These are phyloP conservation scores for Limnephilus rhombicus DNA, from an alignment of 2,888 invertebrate genomes.

Conservation along the genomic window DNA sequence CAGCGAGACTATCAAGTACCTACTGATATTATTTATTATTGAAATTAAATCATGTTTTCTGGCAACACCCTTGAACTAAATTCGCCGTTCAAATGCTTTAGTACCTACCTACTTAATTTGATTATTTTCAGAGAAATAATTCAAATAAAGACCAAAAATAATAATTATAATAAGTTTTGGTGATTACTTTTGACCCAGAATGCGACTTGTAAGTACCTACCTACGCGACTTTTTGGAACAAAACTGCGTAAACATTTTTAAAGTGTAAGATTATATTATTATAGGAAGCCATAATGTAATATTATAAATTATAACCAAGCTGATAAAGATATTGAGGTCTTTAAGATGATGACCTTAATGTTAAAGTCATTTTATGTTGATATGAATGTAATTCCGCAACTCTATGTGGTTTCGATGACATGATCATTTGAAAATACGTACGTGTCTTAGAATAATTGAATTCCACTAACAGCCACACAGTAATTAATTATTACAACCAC, in stretches of 20 bases:
- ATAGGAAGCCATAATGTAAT: background rate
- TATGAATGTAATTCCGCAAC: constrained; percentile 29
- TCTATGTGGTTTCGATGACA: background rate
- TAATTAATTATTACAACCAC: too few species aligned
- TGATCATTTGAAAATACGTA: background rate
- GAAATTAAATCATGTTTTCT: background rate
- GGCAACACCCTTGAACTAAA: background rate
- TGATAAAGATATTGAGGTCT: constrained; percentile 33
- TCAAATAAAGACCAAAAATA: background rate
- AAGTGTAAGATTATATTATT: background rate
- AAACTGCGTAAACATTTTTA: background rate
- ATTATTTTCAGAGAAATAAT: background rate
- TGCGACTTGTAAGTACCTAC: background rate
- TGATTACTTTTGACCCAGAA: constrained; percentile 29
- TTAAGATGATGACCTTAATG: constrained; percentile 17
- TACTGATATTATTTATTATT: background rate
- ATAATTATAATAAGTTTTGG: background rate
- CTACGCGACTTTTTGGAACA: background rate
- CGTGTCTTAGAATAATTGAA: background rate
- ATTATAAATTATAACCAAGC: background rate
- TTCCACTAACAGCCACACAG: too few species aligned
- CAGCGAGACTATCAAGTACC: background rate
- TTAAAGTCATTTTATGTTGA: background rate
- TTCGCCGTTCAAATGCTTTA: background rate
- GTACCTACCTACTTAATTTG: background rate